Base-by-base conservation (phyloP, 2,113 vertebrate genomes). In the Pseudois nayaur region DNA sequence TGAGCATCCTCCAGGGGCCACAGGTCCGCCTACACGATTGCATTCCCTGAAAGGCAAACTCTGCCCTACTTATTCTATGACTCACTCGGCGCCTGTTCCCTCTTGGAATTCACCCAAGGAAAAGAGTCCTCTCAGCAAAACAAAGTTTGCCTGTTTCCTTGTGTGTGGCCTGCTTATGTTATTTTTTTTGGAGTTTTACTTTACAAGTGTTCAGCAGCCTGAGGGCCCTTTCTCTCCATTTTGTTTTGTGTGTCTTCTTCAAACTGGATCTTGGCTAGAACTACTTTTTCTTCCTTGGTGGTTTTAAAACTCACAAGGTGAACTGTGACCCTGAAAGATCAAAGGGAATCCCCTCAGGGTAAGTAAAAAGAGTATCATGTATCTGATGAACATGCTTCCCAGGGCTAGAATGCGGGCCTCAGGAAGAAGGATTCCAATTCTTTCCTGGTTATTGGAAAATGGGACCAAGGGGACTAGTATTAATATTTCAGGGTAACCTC, bases 111-210 rank as follows among this genome's bases (percentile, higher is more conserved):
- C 96, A 97, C 84, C 94, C 95, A 95, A 95, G 59, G 74, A 97
- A 98, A 98, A 98, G 86, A 96, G 84, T 96, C 57, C 74, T 92
- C 76, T 97, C 97, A 98, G 97, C 95, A 97, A 96, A 98, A 98
- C 52, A 87, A 97, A 98, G 95, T 97, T 97, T 96, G 23, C 48
- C 43, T 95, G 62, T 79, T 96, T 97, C 87, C 16, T 94, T 92
- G 84, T 93, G 67, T 97, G 89, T 95, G 94, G 84, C 43, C 95
- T 97, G 84, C 96, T 88, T 57, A 92, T 96, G 97, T 94, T 76
- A 92, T 97, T 97, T 94, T 98, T 98, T 96, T 95, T 62, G 55
- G 52, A 98, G 78, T 50, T 98, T 96, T 94, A 19, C 84, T 64
- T 67, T 89, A 71, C 89, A 98, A 97, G 57, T 79, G 19, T 62